Evolutionary conservation across 2,888 invertebrate species (phyloP).

Genomic region (Muschampia plurimacula): DNA sequence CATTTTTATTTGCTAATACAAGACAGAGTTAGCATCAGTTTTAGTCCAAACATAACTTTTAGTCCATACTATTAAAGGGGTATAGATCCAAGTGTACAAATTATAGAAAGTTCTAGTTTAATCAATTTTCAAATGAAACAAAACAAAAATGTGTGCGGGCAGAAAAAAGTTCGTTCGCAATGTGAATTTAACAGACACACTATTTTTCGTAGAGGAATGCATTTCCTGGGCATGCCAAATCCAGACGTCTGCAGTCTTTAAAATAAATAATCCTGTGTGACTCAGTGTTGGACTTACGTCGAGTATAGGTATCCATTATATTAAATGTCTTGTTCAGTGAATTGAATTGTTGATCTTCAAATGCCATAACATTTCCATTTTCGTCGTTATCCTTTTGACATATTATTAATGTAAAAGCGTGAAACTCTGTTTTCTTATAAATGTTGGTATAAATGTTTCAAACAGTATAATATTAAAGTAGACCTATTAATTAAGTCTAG

Average conservation of each 20-base stretch:
- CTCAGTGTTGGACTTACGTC: background rate
- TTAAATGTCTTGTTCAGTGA: background rate
- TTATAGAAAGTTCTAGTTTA: no score
- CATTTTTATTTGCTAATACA: no score
- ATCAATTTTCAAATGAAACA: background rate
- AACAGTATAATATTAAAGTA: no score
- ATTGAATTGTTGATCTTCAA: background rate
- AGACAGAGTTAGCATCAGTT: no score
- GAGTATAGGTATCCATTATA: background rate
- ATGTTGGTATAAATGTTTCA: no score
- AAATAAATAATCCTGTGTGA: constrained; percentile 5
- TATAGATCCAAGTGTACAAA: no score
- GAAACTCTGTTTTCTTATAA: no score
- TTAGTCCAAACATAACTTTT: no score
- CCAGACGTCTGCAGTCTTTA: constrained; percentile 17
- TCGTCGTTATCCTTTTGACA: background rate
- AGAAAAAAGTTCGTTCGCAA: background rate
- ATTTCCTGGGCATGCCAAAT: background rate
- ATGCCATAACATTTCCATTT: background rate
- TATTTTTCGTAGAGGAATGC: constrained; percentile 1
- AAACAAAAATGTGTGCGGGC: background rate
- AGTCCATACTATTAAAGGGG: no score
- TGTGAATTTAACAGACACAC: background rate
- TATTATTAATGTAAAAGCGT: background rate
- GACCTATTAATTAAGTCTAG: no score